Conservation (phyloP, 2,797 vertebrate genomes). For the Coregonus ussuriensis region DNA sequence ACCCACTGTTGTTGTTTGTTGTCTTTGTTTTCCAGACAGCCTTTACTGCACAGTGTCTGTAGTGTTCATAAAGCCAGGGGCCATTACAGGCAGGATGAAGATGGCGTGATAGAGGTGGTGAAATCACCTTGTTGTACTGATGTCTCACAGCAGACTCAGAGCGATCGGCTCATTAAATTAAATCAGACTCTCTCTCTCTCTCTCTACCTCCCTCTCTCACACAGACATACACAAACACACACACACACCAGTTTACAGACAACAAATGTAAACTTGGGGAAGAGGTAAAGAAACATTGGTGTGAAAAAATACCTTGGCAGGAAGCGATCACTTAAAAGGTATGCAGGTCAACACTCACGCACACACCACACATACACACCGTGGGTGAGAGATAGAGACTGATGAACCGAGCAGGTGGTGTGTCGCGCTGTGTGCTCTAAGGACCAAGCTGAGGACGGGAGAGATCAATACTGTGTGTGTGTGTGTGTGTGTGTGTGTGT, state of each 20-base stretch:
- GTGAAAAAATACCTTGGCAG: constrained; percentile 5
- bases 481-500: constrained; percentile 16
- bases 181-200: neutral
- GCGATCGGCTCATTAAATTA: constrained; percentile 19
- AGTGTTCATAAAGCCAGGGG: constrained; percentile 10
- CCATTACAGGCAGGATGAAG: constrained; percentile 3
- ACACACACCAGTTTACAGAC: neutral
- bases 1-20: constrained; percentile 20
- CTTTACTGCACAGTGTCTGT: neutral
- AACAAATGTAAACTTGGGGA: constrained; percentile 7
- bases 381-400: neutral
- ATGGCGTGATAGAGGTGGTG: neutral
- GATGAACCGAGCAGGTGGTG: constrained; percentile 11
- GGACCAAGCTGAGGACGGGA: constrained; percentile 16
- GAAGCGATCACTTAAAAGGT: constrained; percentile 20
- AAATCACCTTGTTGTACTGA: constrained; percentile 15
- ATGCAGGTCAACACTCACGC: neutral
- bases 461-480: constrained; percentile 38
- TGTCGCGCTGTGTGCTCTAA: constrained; percentile 18
- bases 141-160: constrained; percentile 16
- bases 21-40: constrained; percentile 9
- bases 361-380: neutral
- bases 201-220: neutral
- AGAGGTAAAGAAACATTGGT: constrained; percentile 1
- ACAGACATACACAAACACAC: neutral